Evolutionary conservation across 37 sponge, comb jelly and placozoan genomes (phyloP), one percentile per base, ranked within the genome.

Genomic region (Hormiphora californensis): DNA sequence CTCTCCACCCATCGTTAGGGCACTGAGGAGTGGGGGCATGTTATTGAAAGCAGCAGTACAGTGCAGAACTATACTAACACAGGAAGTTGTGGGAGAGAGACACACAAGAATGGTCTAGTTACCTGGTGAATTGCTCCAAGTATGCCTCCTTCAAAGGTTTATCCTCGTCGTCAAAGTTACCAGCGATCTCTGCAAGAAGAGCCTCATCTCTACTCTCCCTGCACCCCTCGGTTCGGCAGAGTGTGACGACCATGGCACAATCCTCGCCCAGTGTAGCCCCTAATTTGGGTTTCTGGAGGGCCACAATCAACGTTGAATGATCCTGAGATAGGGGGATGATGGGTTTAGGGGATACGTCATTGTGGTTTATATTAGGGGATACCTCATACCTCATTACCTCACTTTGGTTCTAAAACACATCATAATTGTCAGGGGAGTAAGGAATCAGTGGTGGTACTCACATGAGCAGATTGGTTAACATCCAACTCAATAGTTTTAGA

Each of bases 171-270:
- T 65, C 67, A 28, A 36, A 65, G 28, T 65, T 65, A 65, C 67
- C 67, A 65, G 67, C 67, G 34, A 65, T 65, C 17, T 65, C 67
- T 11, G 67, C 67, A 7, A 65, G 28, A 7, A 65, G 67, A 31
- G 67, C 67, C 17, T 65, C 67, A 28, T 65, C 67, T 65, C 67
- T 25, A 31, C 67, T 65, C 37, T 65, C 67, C 37, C 67, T 12
- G 17, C 67, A 65, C 7, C 67, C 67, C 35, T 65, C 67, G 9
- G 67, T 65, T 65, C 35, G 32, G 28, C 67, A 65, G 37, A 65
- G 32, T 17, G 67, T 34, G 67, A 65, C 28, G 67, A 65, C 67
- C 67, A 65, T 65, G 67, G 67, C 67, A 65, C 67, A 65, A 1
- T 65, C 67, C 37, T 65, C 67, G 4, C 67, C 67, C 7, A 65